phyloP scores from a whole-genome alignment of 1,140 invertebrate species.

The Paralvinella palmiformis region DNA sequence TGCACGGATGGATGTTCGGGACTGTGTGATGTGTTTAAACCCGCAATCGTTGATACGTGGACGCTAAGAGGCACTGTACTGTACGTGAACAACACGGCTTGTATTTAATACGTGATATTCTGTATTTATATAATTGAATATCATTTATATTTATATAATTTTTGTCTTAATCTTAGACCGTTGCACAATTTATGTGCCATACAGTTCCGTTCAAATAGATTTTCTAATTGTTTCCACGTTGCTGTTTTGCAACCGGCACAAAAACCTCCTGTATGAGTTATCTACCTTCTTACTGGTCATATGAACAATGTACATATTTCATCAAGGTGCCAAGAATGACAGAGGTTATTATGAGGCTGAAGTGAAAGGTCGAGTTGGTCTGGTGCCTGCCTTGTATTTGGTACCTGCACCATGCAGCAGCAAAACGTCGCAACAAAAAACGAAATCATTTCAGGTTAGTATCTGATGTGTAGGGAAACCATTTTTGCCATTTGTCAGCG shows the following conservation, averaged over 20 bases:
- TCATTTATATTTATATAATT: background rate
- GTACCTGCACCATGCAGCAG: too few relatives aligned
- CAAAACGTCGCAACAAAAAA: too few relatives aligned
- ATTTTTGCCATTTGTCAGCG: too few relatives aligned
- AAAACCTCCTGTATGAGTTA: background rate
- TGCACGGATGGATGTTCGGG: too few relatives aligned
- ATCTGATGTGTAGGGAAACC: too few relatives aligned
- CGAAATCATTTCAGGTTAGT: too few relatives aligned
- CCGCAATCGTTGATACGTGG: too few relatives aligned
- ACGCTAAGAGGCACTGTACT: too few relatives aligned
- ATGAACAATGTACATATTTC: background rate
- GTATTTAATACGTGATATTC: too few relatives aligned
- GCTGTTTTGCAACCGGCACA: background rate
- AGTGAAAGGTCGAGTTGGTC: constrained; percentile 30
- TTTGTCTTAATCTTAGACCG: background rate
- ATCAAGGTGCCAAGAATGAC: constrained; percentile 31
- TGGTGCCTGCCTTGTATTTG: constrained; percentile 37
- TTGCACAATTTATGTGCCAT: background rate
- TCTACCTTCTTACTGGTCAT: background rate
- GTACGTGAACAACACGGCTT: too few relatives aligned
- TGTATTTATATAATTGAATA: too few relatives aligned
- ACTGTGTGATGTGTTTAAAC: too few relatives aligned
- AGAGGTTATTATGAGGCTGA: constrained; percentile 38
- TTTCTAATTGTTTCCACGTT: background rate
- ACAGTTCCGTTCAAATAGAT: background rate